phyloP scores from a whole-genome alignment of 2,888 invertebrate species.

The Tinea trinotella region DNA sequence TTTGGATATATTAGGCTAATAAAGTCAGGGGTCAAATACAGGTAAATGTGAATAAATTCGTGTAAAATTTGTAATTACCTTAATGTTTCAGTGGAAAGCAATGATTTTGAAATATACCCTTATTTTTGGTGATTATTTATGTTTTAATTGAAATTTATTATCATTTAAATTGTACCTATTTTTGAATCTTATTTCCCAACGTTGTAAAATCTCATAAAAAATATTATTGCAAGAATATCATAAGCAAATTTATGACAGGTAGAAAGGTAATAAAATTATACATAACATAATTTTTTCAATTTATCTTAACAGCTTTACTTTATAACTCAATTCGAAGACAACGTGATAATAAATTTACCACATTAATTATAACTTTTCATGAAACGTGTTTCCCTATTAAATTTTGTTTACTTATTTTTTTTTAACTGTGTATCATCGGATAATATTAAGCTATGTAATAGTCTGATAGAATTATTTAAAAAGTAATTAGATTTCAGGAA shows the following conservation, averaged over 20 bases:
- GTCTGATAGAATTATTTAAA: no score
- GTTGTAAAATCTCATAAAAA: background rate
- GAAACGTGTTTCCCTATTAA: conserved; percentile 33
- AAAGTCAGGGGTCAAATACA: background rate
- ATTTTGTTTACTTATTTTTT: conserved; percentile 25
- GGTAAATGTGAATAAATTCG: background rate
- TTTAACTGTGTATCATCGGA: background rate
- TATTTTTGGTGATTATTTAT: background rate
- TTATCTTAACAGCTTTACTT: conserved; percentile 62
- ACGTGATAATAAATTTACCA: conserved; percentile 53
- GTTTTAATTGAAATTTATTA: background rate
- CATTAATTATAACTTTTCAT: conserved; percentile 52
- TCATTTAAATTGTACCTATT: background rate
- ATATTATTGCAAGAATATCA: conserved; percentile 35
- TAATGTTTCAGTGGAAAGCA: background rate
- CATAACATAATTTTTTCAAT: conserved; percentile 58
- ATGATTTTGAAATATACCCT: background rate
- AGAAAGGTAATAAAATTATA: conserved; percentile 45
- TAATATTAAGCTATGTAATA: no score
- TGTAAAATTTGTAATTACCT: background rate
- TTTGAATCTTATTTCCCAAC: background rate
- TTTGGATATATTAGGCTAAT: background rate
- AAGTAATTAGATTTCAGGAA: no score
- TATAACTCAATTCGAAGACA: conserved; percentile 56
- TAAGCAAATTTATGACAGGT: conserved; percentile 58